Percentiles rank a stretch among this genome's conserved stretches.
phyloP scores from a whole-genome alignment of 1,140 invertebrate species.

The Caligus rogercresseyi region DNA sequence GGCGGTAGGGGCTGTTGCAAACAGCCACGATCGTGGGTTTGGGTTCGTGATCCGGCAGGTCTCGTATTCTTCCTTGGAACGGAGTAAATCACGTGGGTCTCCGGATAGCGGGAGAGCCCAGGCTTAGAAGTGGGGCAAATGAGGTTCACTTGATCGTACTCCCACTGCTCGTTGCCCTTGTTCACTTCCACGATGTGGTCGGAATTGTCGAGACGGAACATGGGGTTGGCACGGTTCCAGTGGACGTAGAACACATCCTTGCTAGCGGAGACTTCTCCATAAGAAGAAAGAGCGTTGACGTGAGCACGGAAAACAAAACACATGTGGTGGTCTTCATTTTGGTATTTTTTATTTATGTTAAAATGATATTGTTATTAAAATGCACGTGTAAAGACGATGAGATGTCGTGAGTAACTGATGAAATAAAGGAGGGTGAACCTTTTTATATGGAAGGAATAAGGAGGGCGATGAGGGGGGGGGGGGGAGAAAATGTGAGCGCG shows the following conservation, averaged over 20 bases:
- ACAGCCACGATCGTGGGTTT: conserved; percentile 79
- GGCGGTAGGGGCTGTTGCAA: conserved; percentile 74
- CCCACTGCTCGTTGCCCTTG: conserved; percentile 75
- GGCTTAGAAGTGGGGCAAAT: conserved; percentile 80
- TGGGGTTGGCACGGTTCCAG: conserved; percentile 34
- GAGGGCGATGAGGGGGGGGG: no score
- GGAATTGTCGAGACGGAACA: conserved; percentile 91
- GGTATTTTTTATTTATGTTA: no score
- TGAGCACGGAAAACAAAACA: no score
- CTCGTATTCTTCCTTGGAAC: conserved; percentile 87
- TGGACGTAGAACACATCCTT: conserved; percentile 6
- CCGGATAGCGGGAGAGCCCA: conserved; percentile 35
- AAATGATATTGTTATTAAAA: no score
- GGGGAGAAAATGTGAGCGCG: no score
- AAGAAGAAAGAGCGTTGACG: no score
- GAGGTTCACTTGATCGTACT: conserved; percentile 88
- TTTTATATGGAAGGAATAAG: no score
- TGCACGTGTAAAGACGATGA: no score
- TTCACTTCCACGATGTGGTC: conserved; percentile 93
- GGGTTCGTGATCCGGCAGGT: conserved; percentile 85
- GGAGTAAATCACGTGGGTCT: conserved; percentile 10
- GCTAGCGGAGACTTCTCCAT: neutral
- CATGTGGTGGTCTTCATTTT: no score
- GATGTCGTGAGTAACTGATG: no score
- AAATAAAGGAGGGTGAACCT: no score